Base-by-base conservation (phyloP, 2,888 invertebrate genomes). In the Aphelenchoides bicaudatus region DNA sequence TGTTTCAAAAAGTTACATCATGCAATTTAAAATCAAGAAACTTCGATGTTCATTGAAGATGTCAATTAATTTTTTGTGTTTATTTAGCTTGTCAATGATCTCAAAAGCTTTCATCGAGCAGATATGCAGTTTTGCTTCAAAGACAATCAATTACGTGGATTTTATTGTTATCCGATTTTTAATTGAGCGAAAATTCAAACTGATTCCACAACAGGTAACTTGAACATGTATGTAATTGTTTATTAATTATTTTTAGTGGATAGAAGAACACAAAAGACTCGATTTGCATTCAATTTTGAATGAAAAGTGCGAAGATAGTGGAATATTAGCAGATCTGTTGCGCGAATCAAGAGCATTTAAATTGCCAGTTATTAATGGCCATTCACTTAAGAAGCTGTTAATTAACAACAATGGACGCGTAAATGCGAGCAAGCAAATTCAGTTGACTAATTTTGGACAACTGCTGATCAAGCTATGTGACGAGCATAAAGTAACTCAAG, bases 401-500 rank as follows among this genome's bases (percentile, higher is more conserved):
- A 6, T 43, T 43, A n/a, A n/a, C 43, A 25, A 43, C 4, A 30
- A 47, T 30, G n/a, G 16, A 1, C 13, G 27, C 31, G 31, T 51
- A 27, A 47, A 31, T 6, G 16, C 19, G 23, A 34, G 28, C 10
- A 51, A 51, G 3, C 25, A 23, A 16, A 21, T 51, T 10, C 37
- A 51, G 39, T 37, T 51, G 34, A 21, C 37, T 6, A 19, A 16
- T 10, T 54, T 54, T 25, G 55, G 55, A 10, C 25, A 57, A 16
- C 28, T 65, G n/a, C 23, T 62, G 10, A 37, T 29, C 1, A 13
- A 31, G 6, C 34, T 34, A 19, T 56, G 63, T 30, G 27, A 23
- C 5, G 34, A 60, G 25, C 29, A 39, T 25, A 39, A 39, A 10
- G 39, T 62, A 29, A 16, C 23, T 3, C n/a, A 50, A 39, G 46